Percentiles rank a stretch among this genome's conserved stretches.
Evolutionary conservation across 2,888 invertebrate species (phyloP).

Genomic region (Acrobeloides nanus): DNA sequence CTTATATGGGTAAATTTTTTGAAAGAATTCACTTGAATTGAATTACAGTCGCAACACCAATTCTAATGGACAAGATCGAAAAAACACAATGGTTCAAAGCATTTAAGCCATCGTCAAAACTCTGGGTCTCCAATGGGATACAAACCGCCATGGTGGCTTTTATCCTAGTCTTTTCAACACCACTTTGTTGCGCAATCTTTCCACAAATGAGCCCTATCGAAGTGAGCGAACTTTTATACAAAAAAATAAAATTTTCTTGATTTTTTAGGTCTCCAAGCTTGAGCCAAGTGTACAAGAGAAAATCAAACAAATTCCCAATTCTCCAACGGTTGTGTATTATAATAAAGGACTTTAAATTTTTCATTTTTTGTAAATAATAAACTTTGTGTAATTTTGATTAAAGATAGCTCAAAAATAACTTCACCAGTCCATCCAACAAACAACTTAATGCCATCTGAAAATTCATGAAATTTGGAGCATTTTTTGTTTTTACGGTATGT

Average conservation of each 20-base stretch:
- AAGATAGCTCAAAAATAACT: too few relatives aligned
- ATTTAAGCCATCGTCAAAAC: conserved; percentile 1
- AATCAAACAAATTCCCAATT: conserved; percentile 62
- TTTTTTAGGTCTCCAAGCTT: too few relatives aligned
- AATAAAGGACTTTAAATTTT: conserved; percentile 90
- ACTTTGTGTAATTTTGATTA: too few relatives aligned
- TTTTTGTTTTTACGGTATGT: too few relatives aligned
- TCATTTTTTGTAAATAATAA: too few relatives aligned
- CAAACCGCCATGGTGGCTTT: conserved; percentile 44
- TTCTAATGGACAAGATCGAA: conserved; percentile 77
- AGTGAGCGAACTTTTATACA: conserved; percentile 8
- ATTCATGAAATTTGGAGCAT: too few relatives aligned
- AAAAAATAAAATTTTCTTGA: not conserved
- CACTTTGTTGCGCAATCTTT: conserved; percentile 89
- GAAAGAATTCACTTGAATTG: too few relatives aligned
- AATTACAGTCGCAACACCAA: conserved; percentile 65
- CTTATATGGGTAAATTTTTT: conserved; percentile 76
- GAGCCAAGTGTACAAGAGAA: conserved; percentile 69
- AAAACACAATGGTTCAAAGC: conserved; percentile 60
- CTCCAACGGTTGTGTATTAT: conserved; percentile 68
- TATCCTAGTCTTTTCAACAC: conserved; percentile 82
- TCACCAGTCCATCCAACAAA: too few relatives aligned
- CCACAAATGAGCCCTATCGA: conserved; percentile 63
- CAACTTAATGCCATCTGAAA: too few relatives aligned
- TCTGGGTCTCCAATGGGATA: conserved; percentile 36